Evolutionary conservation across 2,797 vertebrate species (phyloP), one percentile per base, ranked within the genome.

Genomic region (Harpagifer antarcticus): DNA sequence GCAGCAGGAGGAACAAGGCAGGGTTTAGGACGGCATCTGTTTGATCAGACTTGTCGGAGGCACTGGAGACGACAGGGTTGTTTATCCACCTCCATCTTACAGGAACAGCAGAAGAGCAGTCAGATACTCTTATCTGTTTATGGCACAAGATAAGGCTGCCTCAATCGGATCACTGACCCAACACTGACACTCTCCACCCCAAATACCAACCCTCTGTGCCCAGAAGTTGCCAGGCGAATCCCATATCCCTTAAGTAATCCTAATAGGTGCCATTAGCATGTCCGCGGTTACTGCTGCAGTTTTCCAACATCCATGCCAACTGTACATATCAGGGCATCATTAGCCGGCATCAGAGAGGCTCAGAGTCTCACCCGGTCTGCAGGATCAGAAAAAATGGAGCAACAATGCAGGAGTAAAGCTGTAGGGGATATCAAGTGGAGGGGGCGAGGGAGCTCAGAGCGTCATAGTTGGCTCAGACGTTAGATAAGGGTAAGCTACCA

Each of bases 231-330:
- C 95, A 95, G 91, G 95, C 93, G 87, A 94, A 95, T 93, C 93
- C 91, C 91, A 88, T 95, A 94, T 95, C 93, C 93, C 90, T 86
- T 92, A 92, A 95, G 94, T 95, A 95, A 96, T 96, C 94, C 94
- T 94, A 91, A 93, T 92, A 81, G 93, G 95, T 94, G 90, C 94
- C 95, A 96, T 96, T 96, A 96, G 94, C 93, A 94, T 93, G 92
- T 95, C 93, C 83, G 76, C 80, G 79, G 91, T 95, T 93, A 93
- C 88, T 93, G 91, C 91, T 84, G 84, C 78, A 78, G 79, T 91
- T 91, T 92, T 92, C 91, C 88, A 55, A 66, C 42, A 71, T 78
- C 89, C 72, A 58, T 91, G 92, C 90, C 91, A 93, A 86, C 87
- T 80, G 87, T 68, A 84, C 85, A 82, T 88, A 89, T 81, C 87